Base-by-base conservation (phyloP, 2,113 vertebrate genomes). In the Hemicordylus capensis region DNA sequence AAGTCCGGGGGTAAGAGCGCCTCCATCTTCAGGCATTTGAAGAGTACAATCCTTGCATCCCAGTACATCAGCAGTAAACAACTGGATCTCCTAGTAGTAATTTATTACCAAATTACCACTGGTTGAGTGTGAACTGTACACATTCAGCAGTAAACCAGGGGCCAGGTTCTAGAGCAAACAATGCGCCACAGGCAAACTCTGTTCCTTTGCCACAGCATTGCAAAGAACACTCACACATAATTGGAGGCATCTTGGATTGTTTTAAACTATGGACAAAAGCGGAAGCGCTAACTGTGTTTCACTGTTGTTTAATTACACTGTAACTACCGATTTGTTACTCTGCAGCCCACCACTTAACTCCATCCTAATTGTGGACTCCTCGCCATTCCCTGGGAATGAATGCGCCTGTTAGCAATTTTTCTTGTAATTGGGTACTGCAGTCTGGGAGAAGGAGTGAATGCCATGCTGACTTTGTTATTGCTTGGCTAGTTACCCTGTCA, bases 251-350 rank as follows among this genome's bases (percentile, higher is more conserved):
- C 76, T 44, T 77, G 54, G 42, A 59, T 75, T 56, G 82, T 0
- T 15, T 84, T 85, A 70, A 76, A 24, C 72, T 70, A 26, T 75
- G 61, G 90, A 85, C 89, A 88, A 88, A 76, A 87, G 72, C 12
- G 0, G 88, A 76, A 87, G 72, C 12, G 0, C 46, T 83, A 90
- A 84, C 84, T 0, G 0, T 34, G 66, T 75, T 59, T 87, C 51
- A 1, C 89, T 89, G 69, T 75, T 89, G 15, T 81, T 84, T 91
- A 94, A 94, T 94, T 92, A 92, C 86, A 17, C 70, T 76, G 80
- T 93, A 95, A 95, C 94, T 94, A 82, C 74, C 19, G 66, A 28
- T 83, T 91, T 89, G 75, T 78, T 91, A 94, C 88, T 91, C 87
- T 67, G 88, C 75, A 26, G 6, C 58, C 72, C 64, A 72, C 63